These are phyloP conservation scores for Ephestia elutella DNA, from an alignment of 1,140 invertebrate genomes.

Conservation along the genomic window DNA sequence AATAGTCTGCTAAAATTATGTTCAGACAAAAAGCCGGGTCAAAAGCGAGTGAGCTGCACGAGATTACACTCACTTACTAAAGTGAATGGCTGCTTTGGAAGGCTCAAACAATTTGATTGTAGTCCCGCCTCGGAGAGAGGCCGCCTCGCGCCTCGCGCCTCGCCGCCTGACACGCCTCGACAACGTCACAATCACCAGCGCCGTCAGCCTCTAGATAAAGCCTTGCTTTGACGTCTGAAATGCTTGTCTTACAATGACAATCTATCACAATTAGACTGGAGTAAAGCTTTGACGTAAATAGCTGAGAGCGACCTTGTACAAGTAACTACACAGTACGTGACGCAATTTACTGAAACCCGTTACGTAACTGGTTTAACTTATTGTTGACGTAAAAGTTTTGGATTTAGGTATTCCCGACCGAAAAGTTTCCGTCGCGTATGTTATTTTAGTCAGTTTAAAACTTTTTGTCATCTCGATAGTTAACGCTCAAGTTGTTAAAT, in stretches of 20 bases:
- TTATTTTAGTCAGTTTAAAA: too few relatives aligned
- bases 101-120: slow-evolving; percentile 11
- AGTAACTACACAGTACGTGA: too few relatives aligned
- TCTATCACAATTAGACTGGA: slow-evolving; percentile 10
- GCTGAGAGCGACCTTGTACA: background rate
- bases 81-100: slow-evolving; percentile 4
- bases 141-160: background rate
- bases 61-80: slow-evolving; percentile 16
- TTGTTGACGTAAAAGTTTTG: too few relatives aligned
- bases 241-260: slow-evolving; percentile 11
- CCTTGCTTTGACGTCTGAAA: slow-evolving; percentile 11
- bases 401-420: too few relatives aligned
- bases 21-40: background rate
- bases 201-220: slow-evolving; percentile 9
- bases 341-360: too few relatives aligned
- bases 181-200: slow-evolving; percentile 9
- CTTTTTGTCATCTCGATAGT: too few relatives aligned
- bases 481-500: too few relatives aligned
- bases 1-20: background rate
- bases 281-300: slow-evolving; percentile 6
- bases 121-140: slow-evolving; percentile 5
- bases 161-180: slow-evolving; percentile 2
- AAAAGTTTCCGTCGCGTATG: too few relatives aligned
- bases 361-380: too few relatives aligned
- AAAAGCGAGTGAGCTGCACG: slow-evolving; percentile 1